Base-by-base conservation (phyloP, 2,113 vertebrate species). In the Gnathochromis pfefferi region DNA sequence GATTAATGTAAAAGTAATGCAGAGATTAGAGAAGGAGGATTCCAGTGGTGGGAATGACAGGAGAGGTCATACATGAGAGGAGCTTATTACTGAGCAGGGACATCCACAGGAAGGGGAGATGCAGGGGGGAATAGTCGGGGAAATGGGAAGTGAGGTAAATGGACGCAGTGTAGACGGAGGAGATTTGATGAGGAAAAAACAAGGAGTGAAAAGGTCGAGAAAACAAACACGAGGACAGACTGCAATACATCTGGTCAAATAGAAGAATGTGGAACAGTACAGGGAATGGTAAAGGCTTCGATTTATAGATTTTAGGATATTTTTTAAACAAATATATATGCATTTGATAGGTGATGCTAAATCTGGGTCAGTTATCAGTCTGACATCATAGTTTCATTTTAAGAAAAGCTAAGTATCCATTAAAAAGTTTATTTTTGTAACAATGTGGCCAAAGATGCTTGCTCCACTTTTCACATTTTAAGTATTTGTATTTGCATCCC, bases 1-100 rank as follows among this genome's bases (percentile, higher is more conserved):
- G 94, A 95, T 96, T 94, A 95, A 94, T 91, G 90, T 85, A 83
- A 92, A 92, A 94, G 88, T 90, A 93, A 93, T 85, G 81, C 84
- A 81, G 89, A 90, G 94, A 95, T 96, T 96, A 95, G 88, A 90
- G 88, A 70, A 90, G 86, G 88, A 88, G 91, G 94, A 94, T 91
- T 91, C 89, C 84, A 78, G 26, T 7, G 79, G 81, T 51, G 10
- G 38, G 90, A 93, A 91, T 95, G 94, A 95, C 94, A 95, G 92
- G 88, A 91, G 91, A 95, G 95, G 95, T 95, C 95, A 94, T 89
- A 87, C 87, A 91, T 90, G 89, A 95, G 88, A 82, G 90, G 91
- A 94, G 93, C 91, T 94, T 93, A 94, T 95, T 95, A 93, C 85
- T 2, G 54, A 65, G 87, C 42, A 35, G 83, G 84, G 88, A 85